A percentile compares a stretch with the other conserved stretches of the same genome.
phyloP scores from a whole-genome alignment of 2,888 invertebrate genomes.

The Agonopterix heracliana region DNA sequence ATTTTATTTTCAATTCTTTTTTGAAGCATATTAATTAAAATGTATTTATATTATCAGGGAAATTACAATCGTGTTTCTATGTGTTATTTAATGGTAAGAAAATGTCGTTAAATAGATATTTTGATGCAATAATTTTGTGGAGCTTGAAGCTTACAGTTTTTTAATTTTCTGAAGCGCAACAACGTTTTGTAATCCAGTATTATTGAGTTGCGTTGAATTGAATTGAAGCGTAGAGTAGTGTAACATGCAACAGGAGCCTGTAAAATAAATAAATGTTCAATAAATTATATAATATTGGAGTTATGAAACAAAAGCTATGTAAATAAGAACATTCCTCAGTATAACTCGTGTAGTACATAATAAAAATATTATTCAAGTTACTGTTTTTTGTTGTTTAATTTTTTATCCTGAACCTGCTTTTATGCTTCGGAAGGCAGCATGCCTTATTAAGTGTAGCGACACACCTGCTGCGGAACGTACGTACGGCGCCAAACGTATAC shows the following conservation, averaged over 20 bases:
- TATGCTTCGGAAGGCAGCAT: no score
- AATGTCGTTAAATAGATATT: constrained; percentile 1
- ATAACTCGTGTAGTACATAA: constrained; percentile 75
- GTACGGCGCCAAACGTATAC: no score
- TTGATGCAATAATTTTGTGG: constrained; percentile 1
- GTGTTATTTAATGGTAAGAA: constrained; percentile 6
- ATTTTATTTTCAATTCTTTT: constrained; percentile 2
- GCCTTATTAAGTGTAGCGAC: no score
- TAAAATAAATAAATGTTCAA: constrained; percentile 35
- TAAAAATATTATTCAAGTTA: constrained; percentile 76
- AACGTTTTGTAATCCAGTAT: constrained; percentile 11
- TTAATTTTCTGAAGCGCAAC: constrained; percentile 6
- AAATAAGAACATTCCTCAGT: constrained; percentile 77
- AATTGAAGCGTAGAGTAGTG: constrained; percentile 5
- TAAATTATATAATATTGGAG: constrained; percentile 46
- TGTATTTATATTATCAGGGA: neutral
- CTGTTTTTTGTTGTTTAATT: constrained; percentile 63
- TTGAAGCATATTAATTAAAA: constrained; percentile 3
- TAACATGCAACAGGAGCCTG: constrained; percentile 18
- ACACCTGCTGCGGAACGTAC: no score
- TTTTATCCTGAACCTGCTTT: constrained; percentile 9
- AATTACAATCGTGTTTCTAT: constrained; percentile 6
- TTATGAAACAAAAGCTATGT: constrained; percentile 52
- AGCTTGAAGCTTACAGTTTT: neutral
- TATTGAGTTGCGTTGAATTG: constrained; percentile 6